Conservation (phyloP, 2,888 invertebrate genomes). For the Limnephilus marmoratus region DNA sequence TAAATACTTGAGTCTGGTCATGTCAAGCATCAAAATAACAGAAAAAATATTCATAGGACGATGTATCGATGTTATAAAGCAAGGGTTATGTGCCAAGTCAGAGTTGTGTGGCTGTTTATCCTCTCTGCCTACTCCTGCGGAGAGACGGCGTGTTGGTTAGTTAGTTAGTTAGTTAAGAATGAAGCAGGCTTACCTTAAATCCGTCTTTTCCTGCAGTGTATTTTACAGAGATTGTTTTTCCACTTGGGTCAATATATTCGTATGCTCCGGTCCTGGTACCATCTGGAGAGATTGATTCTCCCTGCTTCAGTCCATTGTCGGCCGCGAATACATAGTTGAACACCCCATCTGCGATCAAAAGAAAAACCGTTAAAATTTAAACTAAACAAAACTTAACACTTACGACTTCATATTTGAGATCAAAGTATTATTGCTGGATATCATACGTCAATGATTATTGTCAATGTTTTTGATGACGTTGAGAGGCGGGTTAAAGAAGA, state of each 20-base stretch:
- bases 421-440: not conserved
- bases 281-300: constrained; percentile 83
- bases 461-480: not conserved
- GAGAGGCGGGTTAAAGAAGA: not conserved
- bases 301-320: constrained; percentile 83
- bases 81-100: no score
- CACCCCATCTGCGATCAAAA: constrained; percentile 76
- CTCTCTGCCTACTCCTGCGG: no score
- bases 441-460: not conserved
- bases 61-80: no score
- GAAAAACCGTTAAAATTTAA: not conserved
- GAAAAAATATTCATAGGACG: no score
- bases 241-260: constrained; percentile 82
- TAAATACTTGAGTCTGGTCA: no score
- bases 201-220: constrained; percentile 77
- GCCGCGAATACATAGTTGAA: constrained; percentile 84
- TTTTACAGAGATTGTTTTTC: constrained; percentile 81
- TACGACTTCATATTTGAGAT: not conserved
- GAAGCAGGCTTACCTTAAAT: constrained; percentile 71
- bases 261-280: constrained; percentile 82
- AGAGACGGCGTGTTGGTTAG: no score
- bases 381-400: not conserved
- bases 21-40: no score
- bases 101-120: no score
- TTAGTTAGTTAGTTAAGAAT: not conserved